Conservation (phyloP, 2,797 vertebrate species). For the Neopelma chrysocephalum region DNA sequence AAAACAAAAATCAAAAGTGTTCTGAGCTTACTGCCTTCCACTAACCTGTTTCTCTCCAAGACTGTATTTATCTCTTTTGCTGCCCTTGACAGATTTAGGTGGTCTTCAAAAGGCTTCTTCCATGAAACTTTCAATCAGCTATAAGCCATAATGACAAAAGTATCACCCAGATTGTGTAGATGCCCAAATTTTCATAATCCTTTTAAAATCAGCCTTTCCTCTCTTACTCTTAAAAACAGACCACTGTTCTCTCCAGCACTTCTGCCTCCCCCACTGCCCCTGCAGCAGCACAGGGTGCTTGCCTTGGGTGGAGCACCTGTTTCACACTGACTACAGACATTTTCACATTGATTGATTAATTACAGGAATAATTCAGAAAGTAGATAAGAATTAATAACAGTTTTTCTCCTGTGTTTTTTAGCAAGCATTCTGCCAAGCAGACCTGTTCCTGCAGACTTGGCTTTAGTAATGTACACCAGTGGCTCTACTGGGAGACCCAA, state of each 20-base stretch:
- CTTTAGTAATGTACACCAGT: conserved; percentile 97
- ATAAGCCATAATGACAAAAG: background rate
- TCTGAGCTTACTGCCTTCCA: background rate
- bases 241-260: background rate
- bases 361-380: background rate
- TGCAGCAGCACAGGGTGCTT: background rate
- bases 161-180: background rate
- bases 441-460: conserved; percentile 88
- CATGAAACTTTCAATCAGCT: background rate
- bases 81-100: background rate
- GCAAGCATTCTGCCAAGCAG: conserved; percentile 77
- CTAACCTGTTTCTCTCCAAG: background rate
- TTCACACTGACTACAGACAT: background rate
- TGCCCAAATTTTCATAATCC: background rate
- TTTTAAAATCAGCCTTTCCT: background rate
- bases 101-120: background rate
- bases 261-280: background rate
- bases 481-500: conserved; percentile 95
- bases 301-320: background rate
- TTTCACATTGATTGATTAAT: background rate
- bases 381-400: background rate
- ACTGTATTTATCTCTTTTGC: background rate
- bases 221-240: background rate
- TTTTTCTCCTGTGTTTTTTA: conserved; percentile 60
- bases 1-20: background rate